Evolutionary conservation across 1,140 invertebrate species (phyloP).

Genomic region (Globodera rostochiensis): DNA sequence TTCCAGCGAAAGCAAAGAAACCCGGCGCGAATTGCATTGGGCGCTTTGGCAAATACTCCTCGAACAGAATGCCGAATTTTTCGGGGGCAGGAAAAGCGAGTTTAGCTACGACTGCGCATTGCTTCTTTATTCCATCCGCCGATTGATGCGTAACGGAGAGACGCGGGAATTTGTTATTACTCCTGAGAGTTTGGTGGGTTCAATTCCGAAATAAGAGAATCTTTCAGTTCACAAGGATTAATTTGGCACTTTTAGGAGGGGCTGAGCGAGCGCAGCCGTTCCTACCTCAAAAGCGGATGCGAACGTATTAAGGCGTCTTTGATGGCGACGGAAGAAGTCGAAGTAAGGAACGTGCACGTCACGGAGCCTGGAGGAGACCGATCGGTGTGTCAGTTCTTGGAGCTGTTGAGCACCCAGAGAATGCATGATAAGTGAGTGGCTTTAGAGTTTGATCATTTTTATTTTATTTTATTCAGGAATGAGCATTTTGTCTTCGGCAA

Average conservation of each 20-base stretch:
- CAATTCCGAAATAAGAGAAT: background rate
- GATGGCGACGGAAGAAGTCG: conserved; percentile 25
- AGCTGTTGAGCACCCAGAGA: conserved; percentile 26
- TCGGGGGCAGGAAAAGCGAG: conserved; percentile 13
- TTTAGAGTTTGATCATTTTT: background rate
- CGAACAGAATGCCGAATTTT: conserved; percentile 20
- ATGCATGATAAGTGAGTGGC: conserved; percentile 10
- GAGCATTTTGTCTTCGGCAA: conserved; percentile 32
- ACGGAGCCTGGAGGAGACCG: conserved; percentile 11
- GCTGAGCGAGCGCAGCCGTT: conserved; percentile 8
- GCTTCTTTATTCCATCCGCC: conserved; percentile 33
- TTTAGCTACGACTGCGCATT: conserved; percentile 38
- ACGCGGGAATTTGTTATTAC: conserved; percentile 26
- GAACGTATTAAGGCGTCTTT: conserved; percentile 25
- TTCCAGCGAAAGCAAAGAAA: conserved; percentile 30
- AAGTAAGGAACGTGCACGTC: background rate
- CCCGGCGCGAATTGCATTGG: conserved; percentile 31
- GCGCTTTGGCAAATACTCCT: conserved; percentile 35
- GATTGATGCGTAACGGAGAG: conserved; percentile 21
- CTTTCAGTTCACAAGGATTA: background rate
- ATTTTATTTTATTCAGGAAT: conserved; percentile 30
- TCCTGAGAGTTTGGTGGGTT: background rate
- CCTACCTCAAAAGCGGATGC: background rate
- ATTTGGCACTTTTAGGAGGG: conserved; percentile 13
- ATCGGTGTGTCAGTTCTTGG: conserved; percentile 32